These are phyloP conservation scores for Rana temporaria DNA, from an alignment of 2,113 vertebrate species.

Conservation along the genomic window DNA sequence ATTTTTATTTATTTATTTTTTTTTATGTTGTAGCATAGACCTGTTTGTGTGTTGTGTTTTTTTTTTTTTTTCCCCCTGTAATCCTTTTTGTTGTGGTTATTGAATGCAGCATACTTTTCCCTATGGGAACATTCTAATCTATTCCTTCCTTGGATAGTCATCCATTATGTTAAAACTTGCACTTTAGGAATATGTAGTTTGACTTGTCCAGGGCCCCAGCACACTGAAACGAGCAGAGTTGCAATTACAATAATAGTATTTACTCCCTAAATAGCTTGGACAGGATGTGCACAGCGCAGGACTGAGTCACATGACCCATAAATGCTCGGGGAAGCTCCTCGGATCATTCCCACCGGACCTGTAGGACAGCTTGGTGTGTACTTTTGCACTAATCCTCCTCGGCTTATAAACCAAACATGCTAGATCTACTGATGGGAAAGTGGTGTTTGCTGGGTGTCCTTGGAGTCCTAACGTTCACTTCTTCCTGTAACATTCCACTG, in stretches of 20 bases:
- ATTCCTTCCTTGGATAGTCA: too few species aligned
- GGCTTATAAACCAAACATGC: background rate
- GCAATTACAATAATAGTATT: background rate
- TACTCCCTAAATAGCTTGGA: background rate
- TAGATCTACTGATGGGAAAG: background rate
- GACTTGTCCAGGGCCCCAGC: too few species aligned
- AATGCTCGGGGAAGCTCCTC: background rate
- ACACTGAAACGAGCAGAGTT: background rate
- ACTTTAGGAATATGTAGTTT: too few species aligned
- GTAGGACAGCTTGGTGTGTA: background rate
- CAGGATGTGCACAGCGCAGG: background rate
- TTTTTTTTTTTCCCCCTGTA: too few species aligned
- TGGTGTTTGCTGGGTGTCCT: background rate
- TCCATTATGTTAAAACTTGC: too few species aligned
- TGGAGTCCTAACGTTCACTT: background rate
- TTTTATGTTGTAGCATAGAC: too few species aligned
- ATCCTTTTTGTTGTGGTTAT: too few species aligned
- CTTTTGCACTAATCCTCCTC: background rate
- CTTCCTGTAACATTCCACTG: background rate
- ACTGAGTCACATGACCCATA: background rate
- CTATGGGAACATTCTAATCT: too few species aligned
- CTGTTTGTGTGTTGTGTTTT: too few species aligned
- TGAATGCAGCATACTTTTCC: too few species aligned
- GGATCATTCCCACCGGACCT: background rate
- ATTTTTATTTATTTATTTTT: too few species aligned